These are phyloP conservation scores for Drosophila serrata DNA, from an alignment of 1,140 invertebrate genomes.

Conservation along the genomic window DNA sequence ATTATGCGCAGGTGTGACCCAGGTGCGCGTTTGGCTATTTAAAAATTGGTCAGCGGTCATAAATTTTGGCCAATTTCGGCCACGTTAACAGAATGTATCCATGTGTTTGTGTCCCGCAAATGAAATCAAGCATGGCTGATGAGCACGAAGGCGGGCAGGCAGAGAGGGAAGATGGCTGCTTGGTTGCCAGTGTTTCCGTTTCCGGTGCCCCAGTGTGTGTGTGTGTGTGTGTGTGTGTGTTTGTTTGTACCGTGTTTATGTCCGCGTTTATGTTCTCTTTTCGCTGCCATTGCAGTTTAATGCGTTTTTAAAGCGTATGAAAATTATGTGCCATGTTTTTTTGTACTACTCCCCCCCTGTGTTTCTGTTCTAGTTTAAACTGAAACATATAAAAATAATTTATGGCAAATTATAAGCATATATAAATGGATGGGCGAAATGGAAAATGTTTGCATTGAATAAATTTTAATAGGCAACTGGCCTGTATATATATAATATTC, in stretches of 20 bases:
- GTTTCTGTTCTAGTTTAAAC: constrained; percentile 29
- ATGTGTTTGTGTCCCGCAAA: constrained; percentile 22
- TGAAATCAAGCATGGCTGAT: constrained; percentile 55
- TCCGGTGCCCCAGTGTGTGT: constrained; percentile 23
- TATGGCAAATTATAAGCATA: constrained; percentile 41
- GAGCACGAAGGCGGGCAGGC: constrained; percentile 7
- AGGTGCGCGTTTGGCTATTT: constrained; percentile 79
- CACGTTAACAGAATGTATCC: constrained; percentile 34
- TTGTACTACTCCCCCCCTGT: background rate
- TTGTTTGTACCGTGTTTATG: constrained; percentile 37
- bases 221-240: background rate
- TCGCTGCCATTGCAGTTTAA: constrained; percentile 61
- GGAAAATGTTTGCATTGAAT: constrained; percentile 38
- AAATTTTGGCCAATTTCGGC: constrained; percentile 55
- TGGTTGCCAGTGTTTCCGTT: constrained; percentile 8
- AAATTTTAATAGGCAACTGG: constrained; percentile 18
- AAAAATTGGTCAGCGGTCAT: constrained; percentile 78
- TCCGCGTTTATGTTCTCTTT: constrained; percentile 43
- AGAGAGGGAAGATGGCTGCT: background rate
- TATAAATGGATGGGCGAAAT: constrained; percentile 25
- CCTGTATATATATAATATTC: background rate
- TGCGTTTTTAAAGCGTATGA: constrained; percentile 59
- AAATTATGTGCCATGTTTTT: constrained; percentile 48
- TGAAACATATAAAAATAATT: constrained; percentile 48
- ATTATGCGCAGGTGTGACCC: constrained; percentile 81